Conservation (phyloP, 2,113 vertebrate genomes). For the Leptobrachium ailaonicum region DNA sequence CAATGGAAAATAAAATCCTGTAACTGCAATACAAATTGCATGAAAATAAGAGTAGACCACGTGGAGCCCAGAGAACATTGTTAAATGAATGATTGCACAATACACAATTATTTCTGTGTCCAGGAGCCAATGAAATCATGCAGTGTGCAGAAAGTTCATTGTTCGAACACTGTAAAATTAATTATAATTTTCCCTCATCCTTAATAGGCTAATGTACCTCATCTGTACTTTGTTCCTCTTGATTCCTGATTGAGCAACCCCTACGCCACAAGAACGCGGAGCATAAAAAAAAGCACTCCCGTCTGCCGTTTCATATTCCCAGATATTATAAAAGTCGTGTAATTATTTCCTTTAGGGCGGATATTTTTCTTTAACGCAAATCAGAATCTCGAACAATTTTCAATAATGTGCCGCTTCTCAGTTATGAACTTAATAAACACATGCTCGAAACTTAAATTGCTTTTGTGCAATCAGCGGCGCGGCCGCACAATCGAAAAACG, state of each 20-base stretch:
- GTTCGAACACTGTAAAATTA: slow-evolving; percentile 38
- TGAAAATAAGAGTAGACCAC: neutral
- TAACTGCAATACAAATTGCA: neutral
- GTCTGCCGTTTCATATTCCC: neutral
- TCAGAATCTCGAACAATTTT: slow-evolving; percentile 7
- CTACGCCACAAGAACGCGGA: neutral
- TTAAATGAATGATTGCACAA: slow-evolving; percentile 28
- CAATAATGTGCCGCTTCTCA: neutral
- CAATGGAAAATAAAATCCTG: neutral
- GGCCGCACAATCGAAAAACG: neutral
- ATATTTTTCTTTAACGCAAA: slow-evolving; percentile 9
- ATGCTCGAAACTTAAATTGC: slow-evolving; percentile 7
- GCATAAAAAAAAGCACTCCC: neutral
- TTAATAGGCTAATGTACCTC: slow-evolving; percentile 36
- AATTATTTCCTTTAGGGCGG: slow-evolving; percentile 1
- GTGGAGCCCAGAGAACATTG: slow-evolving; percentile 1
- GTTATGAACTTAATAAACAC: slow-evolving; percentile 23
- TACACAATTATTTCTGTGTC: slow-evolving; percentile 37
- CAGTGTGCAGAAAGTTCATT: slow-evolving; percentile 44
- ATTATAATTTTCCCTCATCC: slow-evolving; percentile 36
- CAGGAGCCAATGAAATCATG: slow-evolving; percentile 39
- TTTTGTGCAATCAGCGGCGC: slow-evolving; percentile 5
- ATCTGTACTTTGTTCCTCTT: slow-evolving; percentile 6
- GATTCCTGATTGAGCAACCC: slow-evolving; percentile 6
- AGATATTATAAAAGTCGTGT: neutral